phyloP scores from a whole-genome alignment of 2,797 vertebrate genomes.

The Glossophaga mutica region DNA sequence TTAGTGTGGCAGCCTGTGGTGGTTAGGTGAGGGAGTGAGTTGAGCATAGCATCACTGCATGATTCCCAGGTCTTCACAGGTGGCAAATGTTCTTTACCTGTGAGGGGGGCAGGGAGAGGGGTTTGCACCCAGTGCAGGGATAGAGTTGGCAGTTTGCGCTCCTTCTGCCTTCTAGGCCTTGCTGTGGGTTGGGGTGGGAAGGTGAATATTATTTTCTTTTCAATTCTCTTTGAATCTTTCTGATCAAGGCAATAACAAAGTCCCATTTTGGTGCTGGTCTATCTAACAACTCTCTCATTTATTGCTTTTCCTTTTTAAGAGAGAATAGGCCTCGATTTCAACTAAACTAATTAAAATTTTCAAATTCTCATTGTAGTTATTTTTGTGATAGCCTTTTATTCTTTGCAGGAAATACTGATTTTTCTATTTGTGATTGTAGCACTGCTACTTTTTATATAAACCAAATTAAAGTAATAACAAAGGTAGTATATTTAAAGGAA shows the following conservation, averaged over 20 bases:
- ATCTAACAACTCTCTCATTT: not conserved
- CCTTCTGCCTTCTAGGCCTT: not conserved
- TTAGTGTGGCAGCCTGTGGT: constrained; percentile 57
- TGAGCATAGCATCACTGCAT: constrained; percentile 34
- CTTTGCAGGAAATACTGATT: not conserved
- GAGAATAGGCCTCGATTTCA: not conserved
- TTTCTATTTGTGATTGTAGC: not conserved
- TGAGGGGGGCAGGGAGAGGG: constrained; percentile 15
- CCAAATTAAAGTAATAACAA: not conserved
- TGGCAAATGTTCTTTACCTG: constrained; percentile 72
- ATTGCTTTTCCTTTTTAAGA: not conserved
- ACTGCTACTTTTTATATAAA: not conserved
- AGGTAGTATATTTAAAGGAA: constrained; percentile 22
- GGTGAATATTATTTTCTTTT: not conserved
- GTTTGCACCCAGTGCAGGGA: not conserved
- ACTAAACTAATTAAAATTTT: not conserved
- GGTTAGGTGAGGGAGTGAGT: not conserved
- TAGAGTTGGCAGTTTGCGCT: not conserved
- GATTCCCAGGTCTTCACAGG: constrained; percentile 45
- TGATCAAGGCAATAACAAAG: not conserved
- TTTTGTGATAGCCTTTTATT: not conserved
- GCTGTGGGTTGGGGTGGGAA: not conserved
- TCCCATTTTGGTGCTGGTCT: not conserved
- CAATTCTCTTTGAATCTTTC: not conserved
- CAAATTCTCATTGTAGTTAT: not conserved